Percentiles rank a stretch among this genome's conserved stretches.
phyloP scores from a whole-genome alignment of 2,888 invertebrate genomes.

The Sinodicranocentrus sp. region DNA sequence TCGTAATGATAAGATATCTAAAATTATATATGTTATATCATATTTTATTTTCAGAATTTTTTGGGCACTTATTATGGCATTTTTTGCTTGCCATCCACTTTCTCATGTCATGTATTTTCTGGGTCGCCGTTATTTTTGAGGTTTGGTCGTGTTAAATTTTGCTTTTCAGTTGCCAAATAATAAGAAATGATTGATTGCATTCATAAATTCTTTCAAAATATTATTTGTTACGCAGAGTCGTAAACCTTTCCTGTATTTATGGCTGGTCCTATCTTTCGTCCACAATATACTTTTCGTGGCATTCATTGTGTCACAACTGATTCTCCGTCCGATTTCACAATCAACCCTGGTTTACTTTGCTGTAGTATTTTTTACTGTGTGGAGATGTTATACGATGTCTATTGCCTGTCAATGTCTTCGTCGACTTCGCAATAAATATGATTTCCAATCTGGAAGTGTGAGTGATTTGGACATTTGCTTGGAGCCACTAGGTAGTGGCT shows the following conservation, averaged over 20 bases:
- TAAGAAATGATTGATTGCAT: background rate
- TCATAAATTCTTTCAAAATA: background rate
- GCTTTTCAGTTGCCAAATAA: too few relatives aligned
- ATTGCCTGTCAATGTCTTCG: slow-evolving; percentile 57
- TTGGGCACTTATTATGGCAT: slow-evolving; percentile 54
- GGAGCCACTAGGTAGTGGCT: slow-evolving; percentile 65
- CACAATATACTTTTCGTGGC: slow-evolving; percentile 27
- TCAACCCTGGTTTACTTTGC: slow-evolving; percentile 25
- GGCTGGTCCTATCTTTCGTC: slow-evolving; percentile 52
- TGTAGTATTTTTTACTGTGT: slow-evolving; percentile 44
- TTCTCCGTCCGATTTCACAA: background rate
- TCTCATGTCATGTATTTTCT: slow-evolving; percentile 60
- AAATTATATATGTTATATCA: too few relatives aligned
- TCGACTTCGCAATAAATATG: slow-evolving; percentile 54
- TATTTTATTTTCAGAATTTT: slow-evolving; percentile 44
- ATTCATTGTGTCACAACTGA: slow-evolving; percentile 18
- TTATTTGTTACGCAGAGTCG: slow-evolving; percentile 51
- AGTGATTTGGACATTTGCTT: slow-evolving; percentile 56
- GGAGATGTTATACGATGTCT: slow-evolving; percentile 63
- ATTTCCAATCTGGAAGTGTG: slow-evolving; percentile 39
- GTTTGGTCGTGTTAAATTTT: slow-evolving; percentile 28
- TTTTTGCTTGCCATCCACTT: slow-evolving; percentile 55
- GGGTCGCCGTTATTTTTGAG: slow-evolving; percentile 62
- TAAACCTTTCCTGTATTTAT: slow-evolving; percentile 43
- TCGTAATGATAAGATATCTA: background rate